Percentiles rank a stretch among this genome's conserved stretches.
phyloP scores from a whole-genome alignment of 2,888 invertebrate species.

The Philaethria dido region DNA sequence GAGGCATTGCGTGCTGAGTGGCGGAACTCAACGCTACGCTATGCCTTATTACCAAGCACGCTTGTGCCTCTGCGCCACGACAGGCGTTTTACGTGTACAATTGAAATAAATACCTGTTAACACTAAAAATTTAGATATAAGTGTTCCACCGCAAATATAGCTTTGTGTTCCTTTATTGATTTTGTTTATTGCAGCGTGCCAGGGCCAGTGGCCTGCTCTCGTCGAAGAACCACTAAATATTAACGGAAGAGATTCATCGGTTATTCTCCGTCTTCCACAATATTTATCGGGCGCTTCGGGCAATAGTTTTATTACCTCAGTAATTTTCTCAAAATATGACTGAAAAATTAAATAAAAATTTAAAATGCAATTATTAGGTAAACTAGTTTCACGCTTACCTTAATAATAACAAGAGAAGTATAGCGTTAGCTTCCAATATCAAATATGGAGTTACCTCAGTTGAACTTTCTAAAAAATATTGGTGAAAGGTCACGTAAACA shows the following conservation, averaged over 20 bases:
- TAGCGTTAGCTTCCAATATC: no score
- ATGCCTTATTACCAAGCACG: no score
- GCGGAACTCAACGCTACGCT: no score
- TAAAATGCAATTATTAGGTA: neutral
- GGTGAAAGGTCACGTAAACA: no score
- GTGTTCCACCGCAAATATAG: slow-evolving; percentile 66
- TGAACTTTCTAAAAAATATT: no score
- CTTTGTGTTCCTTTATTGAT: slow-evolving; percentile 47
- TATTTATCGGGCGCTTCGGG: slow-evolving; percentile 27
- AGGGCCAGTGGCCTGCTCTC: slow-evolving; percentile 68
- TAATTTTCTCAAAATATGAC: slow-evolving; percentile 17
- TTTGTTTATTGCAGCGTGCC: slow-evolving; percentile 64
- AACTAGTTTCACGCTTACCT: no score
- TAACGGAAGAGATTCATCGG: slow-evolving; percentile 55
- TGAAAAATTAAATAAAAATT: neutral
- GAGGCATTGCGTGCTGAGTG: no score
- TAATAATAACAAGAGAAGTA: no score
- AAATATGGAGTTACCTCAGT: no score
- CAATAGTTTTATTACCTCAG: slow-evolving; percentile 6
- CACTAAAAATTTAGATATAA: slow-evolving; percentile 56
- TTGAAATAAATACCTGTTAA: slow-evolving; percentile 57
- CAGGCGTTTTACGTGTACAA: no score
- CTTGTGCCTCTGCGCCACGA: no score
- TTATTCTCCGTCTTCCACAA: slow-evolving; percentile 40
- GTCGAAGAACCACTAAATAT: slow-evolving; percentile 60